These are phyloP conservation scores for Rhamnusium bicolor DNA, from an alignment of 2,888 invertebrate genomes.

Conservation along the genomic window DNA sequence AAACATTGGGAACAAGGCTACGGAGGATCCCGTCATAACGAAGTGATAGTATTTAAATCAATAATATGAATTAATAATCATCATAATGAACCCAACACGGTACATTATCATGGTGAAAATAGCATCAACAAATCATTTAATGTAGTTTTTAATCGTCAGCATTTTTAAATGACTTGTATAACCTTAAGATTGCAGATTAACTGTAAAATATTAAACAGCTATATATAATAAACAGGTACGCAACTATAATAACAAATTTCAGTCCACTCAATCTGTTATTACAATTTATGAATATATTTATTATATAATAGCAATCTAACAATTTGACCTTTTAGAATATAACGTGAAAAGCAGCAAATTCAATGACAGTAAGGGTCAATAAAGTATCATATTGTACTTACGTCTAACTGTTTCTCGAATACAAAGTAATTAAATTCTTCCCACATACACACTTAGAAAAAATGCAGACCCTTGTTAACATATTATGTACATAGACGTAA, in stretches of 20 bases:
- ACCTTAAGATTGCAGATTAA: neutral
- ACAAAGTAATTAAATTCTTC: slow-evolving; percentile 25
- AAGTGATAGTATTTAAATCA: no score
- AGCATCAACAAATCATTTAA: no score
- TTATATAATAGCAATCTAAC: neutral
- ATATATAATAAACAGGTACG: neutral
- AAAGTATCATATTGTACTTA: slow-evolving; percentile 15
- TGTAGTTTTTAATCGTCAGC: no score
- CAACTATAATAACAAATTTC: neutral
- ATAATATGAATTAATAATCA: no score
- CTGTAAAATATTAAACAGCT: neutral
- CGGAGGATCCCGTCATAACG: no score
- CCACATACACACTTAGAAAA: slow-evolving; percentile 12
- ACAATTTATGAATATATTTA: neutral
- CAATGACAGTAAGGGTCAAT: neutral
- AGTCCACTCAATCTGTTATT: neutral
- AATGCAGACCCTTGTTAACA: slow-evolving; percentile 24
- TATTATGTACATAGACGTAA: slow-evolving; percentile 1
- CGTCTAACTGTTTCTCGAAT: slow-evolving; percentile 25
- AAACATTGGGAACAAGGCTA: no score
- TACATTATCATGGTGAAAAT: no score
- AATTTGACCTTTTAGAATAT: neutral
- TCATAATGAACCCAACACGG: no score
- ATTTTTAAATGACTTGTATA: neutral
- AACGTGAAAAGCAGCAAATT: neutral